Conservation (phyloP, 2,113 vertebrate species). For the Tenrec ecaudatus region DNA sequence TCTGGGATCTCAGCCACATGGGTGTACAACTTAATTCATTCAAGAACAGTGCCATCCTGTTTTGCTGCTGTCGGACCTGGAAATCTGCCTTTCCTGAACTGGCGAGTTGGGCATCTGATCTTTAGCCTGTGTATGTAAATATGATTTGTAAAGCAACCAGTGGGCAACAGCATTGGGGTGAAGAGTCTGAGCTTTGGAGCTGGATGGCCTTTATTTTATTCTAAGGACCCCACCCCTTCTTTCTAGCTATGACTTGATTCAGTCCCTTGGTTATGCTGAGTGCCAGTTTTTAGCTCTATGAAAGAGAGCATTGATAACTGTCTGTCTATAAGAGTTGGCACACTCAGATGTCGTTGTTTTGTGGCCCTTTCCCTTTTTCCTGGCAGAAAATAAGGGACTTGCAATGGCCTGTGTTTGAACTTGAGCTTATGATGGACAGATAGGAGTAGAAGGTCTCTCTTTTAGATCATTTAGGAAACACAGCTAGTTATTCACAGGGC, state of each 20-base stretch:
- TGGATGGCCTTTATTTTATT: neutral
- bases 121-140: neutral
- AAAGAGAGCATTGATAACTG: no score
- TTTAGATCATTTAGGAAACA: neutral
- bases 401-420: conserved; percentile 5
- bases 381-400: neutral
- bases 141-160: neutral
- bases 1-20: neutral
- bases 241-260: neutral
- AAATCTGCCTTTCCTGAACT: neutral
- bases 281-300: neutral
- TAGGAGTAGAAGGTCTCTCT: conserved; percentile 5
- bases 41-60: neutral
- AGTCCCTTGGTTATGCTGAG: neutral
- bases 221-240: neutral
- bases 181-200: neutral
- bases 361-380: neutral
- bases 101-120: neutral
- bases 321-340: neutral
- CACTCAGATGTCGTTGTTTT: neutral
- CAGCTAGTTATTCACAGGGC: neutral
- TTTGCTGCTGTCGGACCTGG: neutral
- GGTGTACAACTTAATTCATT: neutral
- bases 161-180: neutral
- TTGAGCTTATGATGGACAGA: neutral